Conservation (phyloP, 2,113 vertebrate species). For the Scolopax mira region DNA sequence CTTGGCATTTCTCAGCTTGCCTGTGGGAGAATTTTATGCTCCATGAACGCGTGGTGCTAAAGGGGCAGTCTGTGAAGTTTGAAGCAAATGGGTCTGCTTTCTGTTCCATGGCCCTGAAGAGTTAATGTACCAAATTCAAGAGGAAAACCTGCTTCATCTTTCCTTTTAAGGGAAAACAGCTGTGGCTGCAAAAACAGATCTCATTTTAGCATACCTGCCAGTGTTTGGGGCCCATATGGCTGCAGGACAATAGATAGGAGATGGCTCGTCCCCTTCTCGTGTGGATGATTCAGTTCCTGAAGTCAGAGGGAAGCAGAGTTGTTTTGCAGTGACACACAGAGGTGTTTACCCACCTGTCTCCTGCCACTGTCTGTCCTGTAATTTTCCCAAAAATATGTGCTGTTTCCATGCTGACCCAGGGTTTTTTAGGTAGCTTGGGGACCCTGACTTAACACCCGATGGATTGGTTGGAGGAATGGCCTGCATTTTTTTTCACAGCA, state of each 20-base stretch:
- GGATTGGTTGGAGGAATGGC: neutral
- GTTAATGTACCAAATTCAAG: neutral
- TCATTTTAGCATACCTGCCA: conserved; percentile 20
- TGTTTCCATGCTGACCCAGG: neutral
- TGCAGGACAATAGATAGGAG: neutral
- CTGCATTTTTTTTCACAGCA: neutral
- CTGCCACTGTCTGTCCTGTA: neutral
- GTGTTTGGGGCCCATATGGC: neutral
- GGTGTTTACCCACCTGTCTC: neutral
- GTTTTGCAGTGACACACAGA: neutral
- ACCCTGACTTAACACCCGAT: neutral
- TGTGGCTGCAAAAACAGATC: conserved; percentile 23
- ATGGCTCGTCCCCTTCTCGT: neutral
- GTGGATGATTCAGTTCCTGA: neutral
- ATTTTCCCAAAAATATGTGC: neutral
- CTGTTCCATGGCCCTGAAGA: neutral
- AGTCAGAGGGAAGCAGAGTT: neutral
- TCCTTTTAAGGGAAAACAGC: conserved; percentile 62
- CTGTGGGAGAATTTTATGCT: neutral
- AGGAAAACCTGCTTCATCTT: conserved; percentile 29
- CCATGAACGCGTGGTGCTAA: accelerated
- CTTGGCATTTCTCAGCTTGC: neutral
- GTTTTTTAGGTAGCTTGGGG: neutral
- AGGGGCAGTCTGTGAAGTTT: neutral
- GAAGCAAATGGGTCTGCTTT: neutral